Conservation (phyloP, 1,140 invertebrate genomes). For the Lycorma delicatula region DNA sequence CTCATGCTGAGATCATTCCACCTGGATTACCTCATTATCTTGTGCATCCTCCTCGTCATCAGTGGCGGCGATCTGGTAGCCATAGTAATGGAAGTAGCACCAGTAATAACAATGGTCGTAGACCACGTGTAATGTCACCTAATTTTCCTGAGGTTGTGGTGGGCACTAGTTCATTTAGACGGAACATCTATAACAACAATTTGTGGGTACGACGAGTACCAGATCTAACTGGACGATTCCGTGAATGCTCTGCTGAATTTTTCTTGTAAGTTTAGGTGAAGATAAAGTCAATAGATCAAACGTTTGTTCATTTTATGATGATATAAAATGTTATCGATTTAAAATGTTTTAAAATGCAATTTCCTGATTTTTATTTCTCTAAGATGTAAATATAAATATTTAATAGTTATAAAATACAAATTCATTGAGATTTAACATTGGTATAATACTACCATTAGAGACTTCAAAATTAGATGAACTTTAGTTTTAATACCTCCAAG, state of each 20-base stretch:
- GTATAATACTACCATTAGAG: no score
- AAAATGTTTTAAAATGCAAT: background rate
- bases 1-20: no score
- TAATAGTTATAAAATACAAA: constrained; percentile 8
- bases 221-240: constrained; percentile 53
- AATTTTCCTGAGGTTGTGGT: no score
- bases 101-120: no score
- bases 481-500: no score
- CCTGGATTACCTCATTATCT: no score
- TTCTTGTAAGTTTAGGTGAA: constrained; percentile 46
- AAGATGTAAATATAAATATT: constrained; percentile 27
- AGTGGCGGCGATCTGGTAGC: background rate
- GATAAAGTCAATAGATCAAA: background rate
- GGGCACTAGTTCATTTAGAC: constrained; percentile 45
- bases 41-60: background rate
- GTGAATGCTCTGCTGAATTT: constrained; percentile 66
- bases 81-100: no score
- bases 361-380: background rate
- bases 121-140: no score
- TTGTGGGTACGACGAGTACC: constrained; percentile 55
- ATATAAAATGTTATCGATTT: background rate
- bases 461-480: no score
- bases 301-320: background rate
- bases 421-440: background rate
- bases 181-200: constrained; percentile 65